Evolutionary conservation across 2,797 vertebrate species (phyloP), one percentile per base, ranked within the genome.

Genomic region (Sebastes variabilis): DNA sequence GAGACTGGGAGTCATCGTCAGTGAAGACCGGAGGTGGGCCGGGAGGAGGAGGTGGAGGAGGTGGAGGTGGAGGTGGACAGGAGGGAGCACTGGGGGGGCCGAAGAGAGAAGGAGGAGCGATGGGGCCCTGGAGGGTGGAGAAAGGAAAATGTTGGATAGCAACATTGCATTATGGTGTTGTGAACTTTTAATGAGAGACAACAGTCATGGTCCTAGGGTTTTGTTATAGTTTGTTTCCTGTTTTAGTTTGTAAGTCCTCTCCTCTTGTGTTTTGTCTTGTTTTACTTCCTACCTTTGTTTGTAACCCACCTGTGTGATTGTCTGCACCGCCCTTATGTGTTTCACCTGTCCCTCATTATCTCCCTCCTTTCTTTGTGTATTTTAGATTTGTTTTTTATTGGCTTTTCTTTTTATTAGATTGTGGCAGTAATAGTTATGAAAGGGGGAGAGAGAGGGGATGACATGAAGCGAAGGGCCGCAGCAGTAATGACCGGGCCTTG

Each of bases 1-100:
- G 93, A 14, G 96, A 89, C 88, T 94, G 95, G 2, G 81, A 13
- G 4, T 79, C 70, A 24, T 96, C 95, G 1, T 94, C 91, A 13
- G 91, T 91, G 8, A 96, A 92, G 80, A 92, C 72, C 0, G 96
- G 97, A 85, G 97, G 97, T 29, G 97, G 97, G 34, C 96, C 96
- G 0, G 97, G 97, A 2, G 97, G 97, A 22, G 97, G 97, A 0
- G 97, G 97, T 0, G 94, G 97, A 0, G 95, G 66, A 36, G 54
- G 96, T 1, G 93, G 66, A 36, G 54, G 96, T 1, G 93, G 96
- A 12, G 95, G 67, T 24, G 54, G 69, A 20, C 42, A 61, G 42
- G 71, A 94, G 1, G 95, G 92, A 30, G 93, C 92, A 2, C 90
- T 85, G 3, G 92, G 66, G 12, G 92, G 70, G 0, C 90, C 87